Evolutionary conservation across 2,113 vertebrate species (phyloP).

Genomic region (Prionailurus viverrinus): DNA sequence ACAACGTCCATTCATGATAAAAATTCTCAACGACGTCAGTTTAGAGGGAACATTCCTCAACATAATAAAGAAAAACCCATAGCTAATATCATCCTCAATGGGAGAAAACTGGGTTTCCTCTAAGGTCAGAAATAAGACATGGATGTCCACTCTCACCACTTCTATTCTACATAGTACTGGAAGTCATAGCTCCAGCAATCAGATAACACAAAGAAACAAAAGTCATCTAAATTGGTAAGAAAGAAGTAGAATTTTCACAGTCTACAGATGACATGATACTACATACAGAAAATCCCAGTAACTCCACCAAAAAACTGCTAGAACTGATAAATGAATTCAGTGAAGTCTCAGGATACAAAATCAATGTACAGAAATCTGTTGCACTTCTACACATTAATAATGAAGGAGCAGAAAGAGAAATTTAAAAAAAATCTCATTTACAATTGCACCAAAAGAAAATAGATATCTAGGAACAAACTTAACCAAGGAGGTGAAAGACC

Average conservation of each 20-base stretch:
- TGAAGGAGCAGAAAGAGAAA: background rate
- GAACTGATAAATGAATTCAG: background rate
- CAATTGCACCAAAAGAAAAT: background rate
- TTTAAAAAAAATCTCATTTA: background rate
- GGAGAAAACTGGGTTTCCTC: background rate
- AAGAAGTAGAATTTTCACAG: background rate
- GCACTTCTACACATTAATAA: background rate
- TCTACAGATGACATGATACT: background rate
- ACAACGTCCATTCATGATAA: too few relatives aligned
- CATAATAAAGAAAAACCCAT: background rate
- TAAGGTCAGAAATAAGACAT: background rate
- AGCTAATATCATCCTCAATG: background rate
- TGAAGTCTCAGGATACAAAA: background rate
- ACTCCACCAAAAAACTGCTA: background rate
- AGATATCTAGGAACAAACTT: background rate
- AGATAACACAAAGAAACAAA: background rate
- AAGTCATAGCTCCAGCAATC: background rate
- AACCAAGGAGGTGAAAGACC: background rate
- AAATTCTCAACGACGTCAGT: too few relatives aligned
- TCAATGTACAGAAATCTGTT: background rate
- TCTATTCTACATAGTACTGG: background rate
- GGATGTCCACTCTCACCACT: background rate
- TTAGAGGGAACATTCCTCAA: background rate
- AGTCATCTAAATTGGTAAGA: background rate
- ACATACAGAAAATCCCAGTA: background rate